Base-by-base conservation (phyloP, 2,113 vertebrate genomes). In the Epinephelus moara region DNA sequence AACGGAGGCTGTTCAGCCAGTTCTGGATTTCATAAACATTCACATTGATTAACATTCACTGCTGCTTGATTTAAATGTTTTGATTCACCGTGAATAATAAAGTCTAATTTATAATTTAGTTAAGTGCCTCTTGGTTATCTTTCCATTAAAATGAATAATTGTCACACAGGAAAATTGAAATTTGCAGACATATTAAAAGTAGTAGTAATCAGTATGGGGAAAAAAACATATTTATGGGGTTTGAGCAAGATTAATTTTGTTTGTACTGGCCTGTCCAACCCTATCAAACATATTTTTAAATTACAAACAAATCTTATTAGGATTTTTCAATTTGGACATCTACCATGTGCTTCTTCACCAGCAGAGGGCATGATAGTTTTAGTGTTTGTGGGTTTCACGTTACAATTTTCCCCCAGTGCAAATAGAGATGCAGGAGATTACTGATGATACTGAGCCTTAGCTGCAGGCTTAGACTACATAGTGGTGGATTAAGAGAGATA, bases 51-150 rank as follows among this genome's bases (percentile, higher is more conserved):
- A 61, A 18, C 45, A n/a, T 30, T 77, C 81, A 85, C 71, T 18
- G 1, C 18, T 79, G 27, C 4, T 83, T 76, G 42, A 78, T 83
- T 80, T 3, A 70, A 53, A 33, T 57, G 15, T 83, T 88, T 86
- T 86, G 33, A 83, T 50, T 81, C 89, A 92, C 74, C 37, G 2
- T 47, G 14, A 82, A 7, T 50, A 88, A 84, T 88, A 85, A 89
- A 84, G 50, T 56, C 10, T 72, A 2, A 57, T 72, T 85, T 59
- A 30, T 0, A 70, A 71, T 71, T 17, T 33, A 81, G 55, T 17
- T 13, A 42, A 81, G 49, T 19, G 17, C 4, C 56, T 33, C 27
- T 74, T 49, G 8, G 78, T 27, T 42, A 18, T 85, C 56, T 49
- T 61, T 53, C 4, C 17, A 67, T 21, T 11, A 13, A 18, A 40